phyloP scores from a whole-genome alignment of 1,140 invertebrate genomes.

The Drosophila lacertosa region DNA sequence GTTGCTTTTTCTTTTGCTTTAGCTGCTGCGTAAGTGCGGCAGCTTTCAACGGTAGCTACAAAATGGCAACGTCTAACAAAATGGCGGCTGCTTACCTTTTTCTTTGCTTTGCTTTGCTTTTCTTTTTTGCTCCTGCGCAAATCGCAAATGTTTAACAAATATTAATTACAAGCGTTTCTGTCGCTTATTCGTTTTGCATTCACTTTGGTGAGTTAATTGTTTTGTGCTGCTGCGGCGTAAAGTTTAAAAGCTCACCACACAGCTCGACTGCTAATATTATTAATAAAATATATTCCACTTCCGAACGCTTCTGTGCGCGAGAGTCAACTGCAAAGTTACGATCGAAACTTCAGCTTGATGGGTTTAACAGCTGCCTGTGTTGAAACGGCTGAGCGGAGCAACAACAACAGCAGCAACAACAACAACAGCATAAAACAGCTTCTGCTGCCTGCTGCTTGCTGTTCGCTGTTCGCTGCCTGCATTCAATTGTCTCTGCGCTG shows the following conservation, averaged over 20 bases:
- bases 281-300: conserved; percentile 84
- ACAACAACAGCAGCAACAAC: conserved; percentile 32
- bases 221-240: conserved; percentile 27
- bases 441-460: conserved; percentile 39
- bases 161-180: conserved; percentile 11
- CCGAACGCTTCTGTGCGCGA: conserved; percentile 84
- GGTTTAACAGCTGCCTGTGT: conserved; percentile 80
- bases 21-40: conserved; percentile 53
- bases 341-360: conserved; percentile 84
- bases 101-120: no score
- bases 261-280: conserved; percentile 71
- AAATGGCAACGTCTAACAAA: conserved; percentile 71
- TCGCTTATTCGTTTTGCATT: conserved; percentile 1
- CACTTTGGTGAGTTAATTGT: conserved; percentile 10
- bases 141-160: conserved; percentile 1
- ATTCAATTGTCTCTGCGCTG: conserved; percentile 44
- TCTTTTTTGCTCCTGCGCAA: no score
- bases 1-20: neutral
- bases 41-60: conserved; percentile 64
- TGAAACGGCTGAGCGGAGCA: conserved; percentile 53
- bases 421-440: conserved; percentile 58
- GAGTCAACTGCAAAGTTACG: conserved; percentile 84
- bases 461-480: conserved; percentile 28
- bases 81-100: conserved; percentile 62
- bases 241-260: conserved; percentile 17